These are phyloP conservation scores for Aphelinus certus DNA, from an alignment of 1,140 invertebrate genomes.

Conservation along the genomic window DNA sequence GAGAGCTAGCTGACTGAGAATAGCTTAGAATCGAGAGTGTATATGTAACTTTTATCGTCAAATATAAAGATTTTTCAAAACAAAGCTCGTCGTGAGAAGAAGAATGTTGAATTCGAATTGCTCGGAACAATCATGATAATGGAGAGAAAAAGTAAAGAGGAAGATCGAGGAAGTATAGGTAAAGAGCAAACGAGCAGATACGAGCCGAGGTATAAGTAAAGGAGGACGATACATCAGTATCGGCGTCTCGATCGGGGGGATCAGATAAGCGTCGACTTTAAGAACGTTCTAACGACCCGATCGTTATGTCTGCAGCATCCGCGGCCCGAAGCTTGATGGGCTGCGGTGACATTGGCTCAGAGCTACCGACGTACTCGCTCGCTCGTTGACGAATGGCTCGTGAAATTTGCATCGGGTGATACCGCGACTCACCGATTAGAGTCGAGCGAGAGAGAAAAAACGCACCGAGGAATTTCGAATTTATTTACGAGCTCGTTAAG, in stretches of 20 bases:
- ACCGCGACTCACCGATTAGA: background rate
- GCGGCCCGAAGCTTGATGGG: background rate
- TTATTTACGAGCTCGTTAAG: conserved; percentile 29
- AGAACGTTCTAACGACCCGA: conserved; percentile 25
- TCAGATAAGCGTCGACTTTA: conserved; percentile 31
- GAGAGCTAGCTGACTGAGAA: too few relatives aligned
- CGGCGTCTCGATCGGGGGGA: conserved; percentile 30
- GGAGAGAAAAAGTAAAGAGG: background rate
- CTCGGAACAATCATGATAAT: too few relatives aligned
- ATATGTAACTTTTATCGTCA: background rate
- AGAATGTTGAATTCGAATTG: too few relatives aligned
- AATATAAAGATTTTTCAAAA: background rate
- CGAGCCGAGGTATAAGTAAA: background rate
- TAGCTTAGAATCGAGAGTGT: too few relatives aligned
- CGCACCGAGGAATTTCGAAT: background rate
- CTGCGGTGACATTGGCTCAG: conserved; percentile 15
- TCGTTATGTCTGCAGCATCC: conserved; percentile 11
- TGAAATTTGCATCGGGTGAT: conserved; percentile 18
- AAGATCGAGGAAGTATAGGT: background rate
- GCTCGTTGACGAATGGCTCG: background rate
- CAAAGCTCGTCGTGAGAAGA: too few relatives aligned
- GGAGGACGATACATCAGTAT: conserved; percentile 30
- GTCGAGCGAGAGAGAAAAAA: conserved; percentile 13
- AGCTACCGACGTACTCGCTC: background rate
- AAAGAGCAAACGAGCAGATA: background rate